Conservation (phyloP, 1,140 invertebrate genomes). For the Saxidomus purpurata region DNA sequence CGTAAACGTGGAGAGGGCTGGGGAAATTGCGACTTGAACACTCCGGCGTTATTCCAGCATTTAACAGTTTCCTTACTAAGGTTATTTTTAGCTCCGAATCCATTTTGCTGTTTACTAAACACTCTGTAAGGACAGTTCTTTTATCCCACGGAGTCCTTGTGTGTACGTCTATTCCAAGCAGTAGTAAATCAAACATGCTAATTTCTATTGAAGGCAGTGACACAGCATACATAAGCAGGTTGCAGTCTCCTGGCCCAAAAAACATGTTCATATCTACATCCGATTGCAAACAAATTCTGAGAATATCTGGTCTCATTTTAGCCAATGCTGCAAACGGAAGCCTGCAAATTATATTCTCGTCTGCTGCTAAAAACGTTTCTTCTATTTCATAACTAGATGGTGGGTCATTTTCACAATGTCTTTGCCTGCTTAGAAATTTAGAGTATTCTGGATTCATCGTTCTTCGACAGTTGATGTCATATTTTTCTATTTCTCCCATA, state of each 20-base stretch:
- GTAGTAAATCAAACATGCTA: constrained; percentile 7
- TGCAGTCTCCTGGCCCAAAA: neutral
- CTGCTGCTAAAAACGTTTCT: neutral
- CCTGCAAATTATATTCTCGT: neutral
- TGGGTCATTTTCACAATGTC: no score
- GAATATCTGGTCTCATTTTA: neutral
- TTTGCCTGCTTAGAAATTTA: no score
- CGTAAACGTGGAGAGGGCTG: neutral
- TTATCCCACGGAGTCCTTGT: neutral
- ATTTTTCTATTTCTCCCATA: neutral
- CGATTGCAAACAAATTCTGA: constrained; percentile 36
- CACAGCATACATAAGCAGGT: neutral
- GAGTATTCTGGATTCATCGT: no score
- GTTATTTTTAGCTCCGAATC: neutral
- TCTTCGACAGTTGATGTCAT: neutral
- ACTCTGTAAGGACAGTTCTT: neutral
- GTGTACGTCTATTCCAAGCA: neutral
- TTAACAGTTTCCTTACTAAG: constrained; percentile 5
- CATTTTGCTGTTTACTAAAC: neutral
- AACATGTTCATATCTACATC: constrained; percentile 36
- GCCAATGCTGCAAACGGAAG: constrained; percentile 23
- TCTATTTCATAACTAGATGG: no score
- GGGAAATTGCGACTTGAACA: no score
- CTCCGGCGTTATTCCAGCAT: neutral
- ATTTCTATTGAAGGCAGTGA: neutral